Conservation (phyloP, 2,797 vertebrate species). For the Carapus acus region DNA sequence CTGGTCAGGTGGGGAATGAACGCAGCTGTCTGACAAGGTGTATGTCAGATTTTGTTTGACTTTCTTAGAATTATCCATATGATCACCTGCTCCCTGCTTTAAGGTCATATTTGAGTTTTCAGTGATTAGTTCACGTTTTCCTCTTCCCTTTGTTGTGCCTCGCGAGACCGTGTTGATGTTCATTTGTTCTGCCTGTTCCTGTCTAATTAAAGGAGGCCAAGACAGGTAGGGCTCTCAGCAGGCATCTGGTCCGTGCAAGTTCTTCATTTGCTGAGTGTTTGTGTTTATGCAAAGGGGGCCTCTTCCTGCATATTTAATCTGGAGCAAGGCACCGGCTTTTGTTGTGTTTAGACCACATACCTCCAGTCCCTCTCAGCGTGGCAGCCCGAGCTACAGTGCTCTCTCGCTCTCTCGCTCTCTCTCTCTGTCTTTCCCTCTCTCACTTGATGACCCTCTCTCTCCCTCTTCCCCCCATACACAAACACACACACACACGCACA, state of each 20-base stretch:
- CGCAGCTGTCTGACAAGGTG: constrained; percentile 4
- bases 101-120: constrained; percentile 27
- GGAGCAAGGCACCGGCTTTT: constrained; percentile 89
- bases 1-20: background rate
- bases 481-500: constrained; percentile 11
- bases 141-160: constrained; percentile 27
- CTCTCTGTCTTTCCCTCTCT: constrained; percentile 51
- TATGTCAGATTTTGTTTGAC: background rate
- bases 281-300: constrained; percentile 96
- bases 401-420: constrained; percentile 18
- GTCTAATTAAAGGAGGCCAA: constrained; percentile 71
- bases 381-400: constrained; percentile 68
- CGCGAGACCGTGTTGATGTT: constrained; percentile 40
- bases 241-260: constrained; percentile 82
- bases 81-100: constrained; percentile 24
- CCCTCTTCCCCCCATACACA: constrained; percentile 9
- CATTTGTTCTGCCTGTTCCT: constrained; percentile 53
- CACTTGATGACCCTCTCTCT: constrained; percentile 52
- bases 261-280: constrained; percentile 96
- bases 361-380: constrained; percentile 83
- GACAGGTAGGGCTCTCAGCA: constrained; percentile 90
- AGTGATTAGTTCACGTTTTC: constrained; percentile 14
- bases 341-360: constrained; percentile 98
- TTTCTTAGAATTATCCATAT: constrained; percentile 1
- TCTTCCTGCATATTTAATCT: constrained; percentile 98